Evolutionary conservation across 2,113 vertebrate genomes (phyloP), one percentile per base, ranked within the genome.

Genomic region (Zosterops hypoxanthus): DNA sequence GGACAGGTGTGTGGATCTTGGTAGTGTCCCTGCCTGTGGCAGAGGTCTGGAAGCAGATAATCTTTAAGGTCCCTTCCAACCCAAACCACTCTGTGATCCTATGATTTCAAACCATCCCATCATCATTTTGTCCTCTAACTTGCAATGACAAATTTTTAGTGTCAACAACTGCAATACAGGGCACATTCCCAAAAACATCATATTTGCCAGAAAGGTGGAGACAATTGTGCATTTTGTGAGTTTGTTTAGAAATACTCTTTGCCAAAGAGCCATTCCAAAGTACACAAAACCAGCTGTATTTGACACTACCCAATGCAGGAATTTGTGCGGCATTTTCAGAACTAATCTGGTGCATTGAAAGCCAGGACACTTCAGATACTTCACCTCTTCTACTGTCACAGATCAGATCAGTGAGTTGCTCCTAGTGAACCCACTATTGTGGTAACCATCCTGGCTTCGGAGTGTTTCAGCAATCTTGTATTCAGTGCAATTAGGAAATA

Each of bases 341-440:
- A 78, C 26, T 56, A 64, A 59, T 23, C 68, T 47, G 41, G 3
- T 56, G 26, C 34, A 29, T 5, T 56, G 36, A 50, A 73, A 86
- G 22, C 36, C 42, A 76, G 76, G 33, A 11, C 14, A 21, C 52
- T 73, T 86, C 5, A 4, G 28, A 11, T 14, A 33, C 65, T 84
- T 83, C 49, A 19, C 31, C 11, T 57, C 18, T 57, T 65, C 57
- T n/a, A 3, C 42, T 61, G 34, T 24, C 57, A 52, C 16, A 60
- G 41, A 34, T 57, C 19, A 46, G 31, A 19, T 53, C 29, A 72
- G 33, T 23, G 55, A 5, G 18, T 21, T 91, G 41, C 26, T 41
- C 22, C 71, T 29, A 22, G 11, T 57, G 46, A 64, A 31, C 9
- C 70, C 2, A 0, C 4, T 39, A 0, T 28, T 63, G 31, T 19